These are phyloP conservation scores for Elephas maximus DNA, from an alignment of 2,113 vertebrate species.

Conservation along the genomic window DNA sequence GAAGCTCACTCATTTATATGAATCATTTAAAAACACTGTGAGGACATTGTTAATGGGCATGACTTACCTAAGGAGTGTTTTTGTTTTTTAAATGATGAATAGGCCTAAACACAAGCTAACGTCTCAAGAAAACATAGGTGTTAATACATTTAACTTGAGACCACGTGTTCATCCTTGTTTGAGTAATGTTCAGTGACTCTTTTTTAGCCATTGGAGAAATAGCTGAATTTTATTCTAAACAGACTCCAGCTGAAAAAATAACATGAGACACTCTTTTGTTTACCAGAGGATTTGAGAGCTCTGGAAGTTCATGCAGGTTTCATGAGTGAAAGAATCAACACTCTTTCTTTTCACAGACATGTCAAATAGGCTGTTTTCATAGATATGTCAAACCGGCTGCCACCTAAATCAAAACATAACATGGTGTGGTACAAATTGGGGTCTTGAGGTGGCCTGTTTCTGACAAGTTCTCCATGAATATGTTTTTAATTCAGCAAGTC, in stretches of 20 bases:
- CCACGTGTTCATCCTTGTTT: slow-evolving; percentile 74
- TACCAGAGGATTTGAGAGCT: slow-evolving; percentile 70
- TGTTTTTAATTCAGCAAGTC: slow-evolving; percentile 56
- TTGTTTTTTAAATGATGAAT: slow-evolving; percentile 40
- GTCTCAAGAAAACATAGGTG: slow-evolving; percentile 71
- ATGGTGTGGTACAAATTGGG: slow-evolving; percentile 37
- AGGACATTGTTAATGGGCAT: slow-evolving; percentile 32
- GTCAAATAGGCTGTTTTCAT: slow-evolving; percentile 48
- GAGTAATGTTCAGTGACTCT: slow-evolving; percentile 71
- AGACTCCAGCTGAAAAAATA: slow-evolving; percentile 80
- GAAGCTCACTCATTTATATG: slow-evolving; percentile 10
- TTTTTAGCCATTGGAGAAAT: slow-evolving; percentile 76
- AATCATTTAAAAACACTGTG: slow-evolving; percentile 55
- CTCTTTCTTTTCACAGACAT: slow-evolving; percentile 48
- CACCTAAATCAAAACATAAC: slow-evolving; percentile 72
- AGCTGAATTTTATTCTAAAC: slow-evolving; percentile 81
- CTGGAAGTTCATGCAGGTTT: slow-evolving; percentile 60
- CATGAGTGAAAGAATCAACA: slow-evolving; percentile 59
- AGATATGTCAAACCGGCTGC: slow-evolving; percentile 49
- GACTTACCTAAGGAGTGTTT: slow-evolving; percentile 33
- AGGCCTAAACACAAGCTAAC: slow-evolving; percentile 47
- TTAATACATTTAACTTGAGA: slow-evolving; percentile 70
- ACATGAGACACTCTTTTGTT: slow-evolving; percentile 70
- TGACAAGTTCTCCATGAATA: slow-evolving; percentile 33
- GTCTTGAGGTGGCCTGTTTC: slow-evolving; percentile 32